Conservation (phyloP, 2,888 invertebrate genomes). For the Yponomeuta evonymella region DNA sequence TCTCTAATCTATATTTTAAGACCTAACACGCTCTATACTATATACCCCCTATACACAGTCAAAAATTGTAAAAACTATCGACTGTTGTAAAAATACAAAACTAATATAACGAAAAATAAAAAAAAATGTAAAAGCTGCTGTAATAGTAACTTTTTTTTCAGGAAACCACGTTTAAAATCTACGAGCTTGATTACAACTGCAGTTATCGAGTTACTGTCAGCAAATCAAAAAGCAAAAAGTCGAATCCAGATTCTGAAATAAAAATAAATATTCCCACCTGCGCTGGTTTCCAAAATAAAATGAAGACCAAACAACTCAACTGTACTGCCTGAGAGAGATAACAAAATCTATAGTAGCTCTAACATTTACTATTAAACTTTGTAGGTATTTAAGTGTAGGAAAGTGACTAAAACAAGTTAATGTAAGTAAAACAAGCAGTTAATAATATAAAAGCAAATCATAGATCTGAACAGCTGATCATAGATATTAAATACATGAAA, state of each 20-base stretch:
- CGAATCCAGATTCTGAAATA: conserved; percentile 60
- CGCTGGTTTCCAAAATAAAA: conserved; percentile 59
- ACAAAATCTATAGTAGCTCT: not conserved
- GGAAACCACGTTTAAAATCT: conserved; percentile 73
- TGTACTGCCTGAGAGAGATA: not conserved
- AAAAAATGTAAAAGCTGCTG: not conserved
- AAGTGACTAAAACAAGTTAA: not conserved
- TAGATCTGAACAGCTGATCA: too few relatives aligned
- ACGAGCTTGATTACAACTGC: conserved; percentile 75
- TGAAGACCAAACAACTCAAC: conserved; percentile 33
- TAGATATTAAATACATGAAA: too few relatives aligned
- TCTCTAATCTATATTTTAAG: too few relatives aligned
- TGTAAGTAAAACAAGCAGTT: not conserved
- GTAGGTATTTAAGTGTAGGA: not conserved
- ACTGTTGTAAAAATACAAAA: not conserved
- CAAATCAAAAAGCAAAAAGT: conserved; percentile 42
- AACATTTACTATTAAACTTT: not conserved
- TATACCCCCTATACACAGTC: too few relatives aligned
- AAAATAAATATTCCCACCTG: conserved; percentile 72
- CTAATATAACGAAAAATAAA: too few relatives aligned
- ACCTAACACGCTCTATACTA: too few relatives aligned
- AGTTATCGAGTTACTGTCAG: conserved; percentile 73
- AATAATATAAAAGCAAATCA: too few relatives aligned
- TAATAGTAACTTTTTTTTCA: conserved; percentile 41
- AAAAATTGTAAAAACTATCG: not conserved